Conservation (phyloP, 2,113 vertebrate genomes). For the Hystrix cristata region DNA sequence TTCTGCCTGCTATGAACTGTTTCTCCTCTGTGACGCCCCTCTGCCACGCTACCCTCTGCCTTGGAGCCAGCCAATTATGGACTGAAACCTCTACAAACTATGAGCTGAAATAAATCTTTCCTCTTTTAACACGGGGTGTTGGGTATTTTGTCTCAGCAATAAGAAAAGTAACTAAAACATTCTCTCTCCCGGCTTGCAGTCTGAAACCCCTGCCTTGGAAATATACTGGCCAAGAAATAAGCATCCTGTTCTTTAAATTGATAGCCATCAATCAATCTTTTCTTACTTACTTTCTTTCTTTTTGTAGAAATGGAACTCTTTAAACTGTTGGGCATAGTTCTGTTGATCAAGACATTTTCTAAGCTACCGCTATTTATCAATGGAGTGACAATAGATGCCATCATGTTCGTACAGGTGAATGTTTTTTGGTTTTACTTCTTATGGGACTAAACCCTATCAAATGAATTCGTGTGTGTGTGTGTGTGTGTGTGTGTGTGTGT, state of each 20-base stretch:
- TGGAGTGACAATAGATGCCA: neutral
- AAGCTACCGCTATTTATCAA: slow-evolving; percentile 41
- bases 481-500: neutral
- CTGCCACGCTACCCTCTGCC: neutral
- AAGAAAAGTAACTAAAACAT: neutral
- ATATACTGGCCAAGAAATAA: neutral
- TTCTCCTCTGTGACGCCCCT: neutral
- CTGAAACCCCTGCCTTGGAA: neutral
- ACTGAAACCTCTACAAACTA: neutral
- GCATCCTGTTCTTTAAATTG: neutral
- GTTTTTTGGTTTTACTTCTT: slow-evolving; percentile 44
- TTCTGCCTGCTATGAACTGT: neutral
- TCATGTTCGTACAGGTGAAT: slow-evolving; percentile 72
- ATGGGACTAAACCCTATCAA: slow-evolving; percentile 46
- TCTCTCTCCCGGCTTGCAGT: neutral
- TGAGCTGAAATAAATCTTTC: neutral
- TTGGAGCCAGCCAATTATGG: neutral
- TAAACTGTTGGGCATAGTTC: neutral
- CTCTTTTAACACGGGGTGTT: neutral
- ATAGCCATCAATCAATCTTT: neutral
- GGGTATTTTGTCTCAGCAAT: neutral
- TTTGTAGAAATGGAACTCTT: slow-evolving; percentile 29
- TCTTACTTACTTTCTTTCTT: neutral
- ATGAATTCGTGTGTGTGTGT: slow-evolving; percentile 5
- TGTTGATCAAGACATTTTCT: neutral